phyloP scores from a whole-genome alignment of 2,797 vertebrate species.

The Adelosebastes latens region DNA sequence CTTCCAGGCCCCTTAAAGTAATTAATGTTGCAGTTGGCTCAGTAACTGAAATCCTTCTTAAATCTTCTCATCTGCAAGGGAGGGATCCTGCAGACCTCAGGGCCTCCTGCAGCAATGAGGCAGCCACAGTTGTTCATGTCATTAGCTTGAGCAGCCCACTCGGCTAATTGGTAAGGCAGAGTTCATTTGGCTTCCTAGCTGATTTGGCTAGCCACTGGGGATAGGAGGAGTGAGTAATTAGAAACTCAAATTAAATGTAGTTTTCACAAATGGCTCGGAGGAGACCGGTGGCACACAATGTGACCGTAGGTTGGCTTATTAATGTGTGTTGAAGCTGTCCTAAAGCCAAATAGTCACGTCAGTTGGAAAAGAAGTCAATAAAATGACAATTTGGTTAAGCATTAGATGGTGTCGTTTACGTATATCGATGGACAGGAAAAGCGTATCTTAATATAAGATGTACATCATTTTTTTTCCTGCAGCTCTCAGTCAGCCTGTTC shows the following conservation, averaged over 20 bases:
- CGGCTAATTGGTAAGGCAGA: constrained; percentile 77
- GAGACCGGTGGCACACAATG: constrained; percentile 27
- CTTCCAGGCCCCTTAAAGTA: constrained; percentile 65
- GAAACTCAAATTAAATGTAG: constrained; percentile 67
- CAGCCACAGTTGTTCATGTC: constrained; percentile 67
- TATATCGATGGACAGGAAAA: neutral
- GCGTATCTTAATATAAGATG: neutral
- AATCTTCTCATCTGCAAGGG: constrained; percentile 69
- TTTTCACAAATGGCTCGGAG: constrained; percentile 58
- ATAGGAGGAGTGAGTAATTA: constrained; percentile 68
- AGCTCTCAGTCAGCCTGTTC: neutral
- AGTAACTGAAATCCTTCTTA: constrained; percentile 62
- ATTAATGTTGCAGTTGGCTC: constrained; percentile 65
- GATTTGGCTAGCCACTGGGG: constrained; percentile 73
- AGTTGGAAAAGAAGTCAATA: neutral
- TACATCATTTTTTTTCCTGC: neutral
- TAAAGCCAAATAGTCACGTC: constrained; percentile 9
- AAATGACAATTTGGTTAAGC: neutral
- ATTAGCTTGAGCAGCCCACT: constrained; percentile 70
- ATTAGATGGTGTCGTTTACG: neutral
- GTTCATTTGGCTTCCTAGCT: constrained; percentile 71
- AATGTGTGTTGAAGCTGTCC: constrained; percentile 20
- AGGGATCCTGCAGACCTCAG: constrained; percentile 64
- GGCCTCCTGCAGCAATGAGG: constrained; percentile 64
- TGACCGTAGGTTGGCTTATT: constrained; percentile 21